phyloP scores from a whole-genome alignment of 2,113 vertebrate species.

The Willisornis vidua region DNA sequence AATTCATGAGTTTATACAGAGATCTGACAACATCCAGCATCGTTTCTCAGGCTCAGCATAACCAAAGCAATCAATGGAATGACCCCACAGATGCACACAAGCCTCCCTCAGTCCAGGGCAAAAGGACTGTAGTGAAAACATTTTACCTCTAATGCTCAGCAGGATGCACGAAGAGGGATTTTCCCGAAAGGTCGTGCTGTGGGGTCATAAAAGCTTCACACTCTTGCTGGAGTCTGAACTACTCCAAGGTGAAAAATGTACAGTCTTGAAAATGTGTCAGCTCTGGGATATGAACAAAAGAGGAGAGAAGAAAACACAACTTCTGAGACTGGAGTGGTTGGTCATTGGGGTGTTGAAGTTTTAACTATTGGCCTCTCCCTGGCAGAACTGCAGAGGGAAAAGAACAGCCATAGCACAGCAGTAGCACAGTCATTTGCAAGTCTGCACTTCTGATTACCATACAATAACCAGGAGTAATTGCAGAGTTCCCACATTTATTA shows the following conservation, averaged over 20 bases:
- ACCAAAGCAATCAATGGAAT: background rate
- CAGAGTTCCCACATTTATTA: background rate
- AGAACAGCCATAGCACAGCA: background rate
- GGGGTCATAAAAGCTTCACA: background rate
- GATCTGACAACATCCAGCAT: background rate
- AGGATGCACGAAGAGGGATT: fast-evolving
- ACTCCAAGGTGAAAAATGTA: background rate
- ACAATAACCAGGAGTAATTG: background rate
- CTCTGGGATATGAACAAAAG: background rate
- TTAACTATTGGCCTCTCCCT: slow-evolving; percentile 22
- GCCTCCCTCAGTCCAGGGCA: background rate
- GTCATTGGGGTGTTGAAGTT: background rate
- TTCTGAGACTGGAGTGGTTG: background rate
- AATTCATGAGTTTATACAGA: background rate
- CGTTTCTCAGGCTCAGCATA: background rate
- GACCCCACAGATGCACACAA: background rate
- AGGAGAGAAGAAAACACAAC: background rate
- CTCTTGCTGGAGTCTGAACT: background rate
- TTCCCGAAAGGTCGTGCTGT: background rate
- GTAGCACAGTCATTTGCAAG: background rate
- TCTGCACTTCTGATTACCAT: background rate
- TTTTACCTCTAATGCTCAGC: background rate
- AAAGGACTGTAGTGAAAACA: background rate
- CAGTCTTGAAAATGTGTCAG: background rate
- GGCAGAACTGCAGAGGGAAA: background rate